Conservation (phyloP, 1,140 invertebrate genomes). For the Oscheius sp. region DNA sequence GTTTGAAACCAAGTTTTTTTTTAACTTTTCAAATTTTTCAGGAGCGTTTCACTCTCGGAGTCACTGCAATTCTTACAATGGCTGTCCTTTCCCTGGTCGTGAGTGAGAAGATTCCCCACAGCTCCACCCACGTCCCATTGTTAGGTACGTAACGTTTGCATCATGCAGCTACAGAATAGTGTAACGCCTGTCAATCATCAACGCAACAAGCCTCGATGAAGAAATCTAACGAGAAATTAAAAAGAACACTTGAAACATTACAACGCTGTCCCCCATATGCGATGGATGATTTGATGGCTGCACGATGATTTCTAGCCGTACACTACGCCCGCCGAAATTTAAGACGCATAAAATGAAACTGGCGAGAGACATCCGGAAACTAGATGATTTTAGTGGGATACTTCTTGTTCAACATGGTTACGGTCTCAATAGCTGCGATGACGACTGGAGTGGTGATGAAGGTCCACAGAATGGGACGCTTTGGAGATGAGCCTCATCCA, state of each 20-base stretch:
- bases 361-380: no score
- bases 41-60: conserved; percentile 54
- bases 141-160: conserved; percentile 38
- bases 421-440: conserved; percentile 49
- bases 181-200: no score
- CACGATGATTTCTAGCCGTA: conserved; percentile 6
- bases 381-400: conserved; percentile 56
- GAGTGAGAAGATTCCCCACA: conserved; percentile 53
- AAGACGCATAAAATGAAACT: background rate
- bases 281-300: background rate
- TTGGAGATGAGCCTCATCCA: conserved; percentile 46
- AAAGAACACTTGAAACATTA: conserved; percentile 2
- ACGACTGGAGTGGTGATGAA: conserved; percentile 50
- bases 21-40: conserved; percentile 27
- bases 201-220: no score
- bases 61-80: conserved; percentile 50
- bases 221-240: background rate
- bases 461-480: conserved; percentile 49
- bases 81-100: conserved; percentile 54
- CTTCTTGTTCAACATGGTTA: conserved; percentile 57
- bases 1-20: conserved; percentile 22
- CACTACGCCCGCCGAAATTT: background rate
- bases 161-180: background rate
- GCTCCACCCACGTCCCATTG: conserved; percentile 50
- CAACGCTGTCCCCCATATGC: background rate